These are phyloP conservation scores for rat (Rattus norvegicus) DNA, from an alignment of 2,113 vertebrate species.

Conservation along the genomic window DNA sequence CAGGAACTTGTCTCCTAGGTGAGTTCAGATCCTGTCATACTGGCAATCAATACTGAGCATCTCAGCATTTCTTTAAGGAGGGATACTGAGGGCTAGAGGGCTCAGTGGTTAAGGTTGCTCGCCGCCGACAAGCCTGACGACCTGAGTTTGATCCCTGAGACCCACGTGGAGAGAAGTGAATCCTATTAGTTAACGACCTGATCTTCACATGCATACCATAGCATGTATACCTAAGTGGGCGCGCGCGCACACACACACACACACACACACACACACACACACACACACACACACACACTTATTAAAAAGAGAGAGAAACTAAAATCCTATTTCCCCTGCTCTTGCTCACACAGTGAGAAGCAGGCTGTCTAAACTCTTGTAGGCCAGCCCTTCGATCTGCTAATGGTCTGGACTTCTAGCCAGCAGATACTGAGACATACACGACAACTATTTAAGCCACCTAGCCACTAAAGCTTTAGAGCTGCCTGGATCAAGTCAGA, in stretches of 20 bases:
- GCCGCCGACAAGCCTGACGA: rapidly evolving
- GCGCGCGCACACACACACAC: not conserved
- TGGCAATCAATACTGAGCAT: not conserved
- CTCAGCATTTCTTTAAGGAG: not conserved
- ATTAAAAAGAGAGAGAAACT: not conserved
- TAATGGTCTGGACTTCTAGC: not conserved
- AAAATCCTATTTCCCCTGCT: not conserved
- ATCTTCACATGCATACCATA: not conserved
- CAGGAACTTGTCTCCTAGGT: not conserved
- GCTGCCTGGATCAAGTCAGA: not conserved
- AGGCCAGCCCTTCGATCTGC: not conserved
- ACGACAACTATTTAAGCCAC: not conserved
- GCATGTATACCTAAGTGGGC: too few species aligned
- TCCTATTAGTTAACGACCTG: not conserved
- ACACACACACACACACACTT: not conserved
- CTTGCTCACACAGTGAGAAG: not conserved
- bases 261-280: not conserved
- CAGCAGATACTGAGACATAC: not conserved
- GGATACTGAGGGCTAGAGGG: not conserved
- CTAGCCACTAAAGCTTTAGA: not conserved
- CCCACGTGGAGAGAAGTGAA: not conserved
- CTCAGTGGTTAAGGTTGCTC: not conserved
- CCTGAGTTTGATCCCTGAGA: not conserved
- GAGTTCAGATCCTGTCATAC: not conserved
- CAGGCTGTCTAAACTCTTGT: too few species aligned